Evolutionary conservation across 2,113 vertebrate species (phyloP), one percentile per base, ranked within the genome.

Genomic region (Struthio camelus): DNA sequence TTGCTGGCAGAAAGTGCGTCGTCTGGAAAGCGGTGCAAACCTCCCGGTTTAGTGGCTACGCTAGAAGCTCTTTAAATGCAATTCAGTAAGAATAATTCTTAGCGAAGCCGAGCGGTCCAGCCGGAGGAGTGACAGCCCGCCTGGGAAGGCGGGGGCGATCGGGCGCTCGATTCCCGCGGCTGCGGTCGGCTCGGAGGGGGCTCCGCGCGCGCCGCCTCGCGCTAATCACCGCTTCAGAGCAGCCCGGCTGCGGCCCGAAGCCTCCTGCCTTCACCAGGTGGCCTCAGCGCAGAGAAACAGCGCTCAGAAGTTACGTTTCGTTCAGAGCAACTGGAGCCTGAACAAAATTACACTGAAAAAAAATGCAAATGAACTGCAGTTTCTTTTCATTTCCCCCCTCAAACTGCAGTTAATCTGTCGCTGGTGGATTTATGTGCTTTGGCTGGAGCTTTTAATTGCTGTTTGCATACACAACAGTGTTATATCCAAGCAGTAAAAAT

Each of bases 371-470:
- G 82, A 92, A 16, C 67, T 19, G 90, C 86, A 86, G 77, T 76
- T 94, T 59, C 92, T 95, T 95, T 79, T 84, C 65, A 69, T 89
- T 92, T 89, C 71, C 58, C n/a, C 1, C 76, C 61, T 89, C 59
- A 64, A 89, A 23, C 32, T 28, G 86, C 65, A n/a, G 81, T 96
- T 93, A 30, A 25, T 71, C 65, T 44, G 85, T 92, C 51, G 3
- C 77, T 44, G 77, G 80, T 84, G 83, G 86, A 95, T 96, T 95
- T 67, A 96, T 69, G 92, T 14, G 4, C 15, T 36, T 78, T 90
- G 94, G 92, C 95, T 81, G 73, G 56, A 46, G 85, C 77, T 84
- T 94, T 95, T 96, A 93, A 95, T 94, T 94, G 96, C 92, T 89
- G 88, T 90, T 92, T 93, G 77, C 88, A 53, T 10, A 73, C 88